Percentiles rank a stretch among this genome's conserved stretches.
phyloP scores from a whole-genome alignment of 2,888 invertebrate genomes.

The Macrosiphum euphorbiae region DNA sequence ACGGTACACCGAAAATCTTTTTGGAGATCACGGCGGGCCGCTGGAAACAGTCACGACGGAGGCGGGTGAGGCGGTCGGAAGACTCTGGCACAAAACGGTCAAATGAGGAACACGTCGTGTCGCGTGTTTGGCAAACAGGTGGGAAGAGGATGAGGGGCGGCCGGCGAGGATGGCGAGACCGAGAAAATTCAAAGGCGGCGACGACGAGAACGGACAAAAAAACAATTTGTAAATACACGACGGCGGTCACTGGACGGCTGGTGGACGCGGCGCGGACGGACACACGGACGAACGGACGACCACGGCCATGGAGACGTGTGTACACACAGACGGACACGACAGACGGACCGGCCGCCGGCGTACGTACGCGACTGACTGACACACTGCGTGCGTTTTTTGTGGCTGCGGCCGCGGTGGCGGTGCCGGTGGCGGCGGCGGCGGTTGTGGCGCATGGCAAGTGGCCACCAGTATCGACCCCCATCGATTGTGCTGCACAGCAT shows the following conservation, averaged over 20 bases:
- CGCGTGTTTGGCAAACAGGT: background rate
- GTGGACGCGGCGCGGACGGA: background rate
- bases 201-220: background rate
- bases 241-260: background rate
- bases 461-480: conserved; percentile 58
- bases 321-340: background rate
- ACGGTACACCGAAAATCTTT: background rate
- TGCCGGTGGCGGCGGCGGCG: background rate
- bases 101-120: background rate
- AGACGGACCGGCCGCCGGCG: conserved; percentile 51
- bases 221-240: background rate
- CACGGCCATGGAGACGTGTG: background rate
- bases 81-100: background rate
- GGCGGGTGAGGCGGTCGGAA: background rate
- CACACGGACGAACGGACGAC: background rate
- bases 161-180: background rate
- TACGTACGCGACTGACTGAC: conserved; percentile 42
- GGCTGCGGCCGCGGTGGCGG: background rate
- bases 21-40: background rate
- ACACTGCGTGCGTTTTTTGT: conserved; percentile 11
- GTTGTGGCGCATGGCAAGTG: conserved; percentile 56
- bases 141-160: background rate
- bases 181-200: background rate
- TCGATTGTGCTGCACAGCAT: conserved; percentile 28
- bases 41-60: background rate